These are phyloP conservation scores for Cephus cinctus DNA, from an alignment of 1,140 invertebrate species.

Conservation along the genomic window DNA sequence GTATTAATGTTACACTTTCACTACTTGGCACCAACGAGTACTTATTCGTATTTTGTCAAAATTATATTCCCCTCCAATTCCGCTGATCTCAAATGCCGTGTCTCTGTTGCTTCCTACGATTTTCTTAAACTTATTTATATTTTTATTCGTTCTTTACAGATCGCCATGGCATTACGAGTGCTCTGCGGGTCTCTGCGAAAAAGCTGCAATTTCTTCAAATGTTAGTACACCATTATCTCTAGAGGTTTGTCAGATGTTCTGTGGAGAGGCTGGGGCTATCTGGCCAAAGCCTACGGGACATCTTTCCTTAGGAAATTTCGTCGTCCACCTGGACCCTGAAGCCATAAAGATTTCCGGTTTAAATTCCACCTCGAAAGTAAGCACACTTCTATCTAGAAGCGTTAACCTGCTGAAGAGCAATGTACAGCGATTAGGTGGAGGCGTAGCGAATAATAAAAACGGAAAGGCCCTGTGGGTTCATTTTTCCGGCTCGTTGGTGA, in stretches of 20 bases:
- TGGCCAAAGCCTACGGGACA: slow-evolving; percentile 74
- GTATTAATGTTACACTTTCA: no score
- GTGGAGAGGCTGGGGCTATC: slow-evolving; percentile 57
- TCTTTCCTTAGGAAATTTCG: slow-evolving; percentile 59
- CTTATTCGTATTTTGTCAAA: no score
- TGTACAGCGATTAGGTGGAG: slow-evolving; percentile 10
- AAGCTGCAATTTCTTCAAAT: slow-evolving; percentile 35
- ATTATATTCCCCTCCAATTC: no score
- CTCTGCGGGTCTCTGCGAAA: slow-evolving; percentile 39
- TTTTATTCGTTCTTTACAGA: slow-evolving; percentile 25
- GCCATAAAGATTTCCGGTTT: slow-evolving; percentile 54
- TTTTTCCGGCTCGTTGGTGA: no score
- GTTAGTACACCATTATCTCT: slow-evolving; percentile 29
- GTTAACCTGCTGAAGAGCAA: slow-evolving; percentile 39
- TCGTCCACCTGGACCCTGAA: slow-evolving; percentile 63
- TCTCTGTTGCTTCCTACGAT: no score
- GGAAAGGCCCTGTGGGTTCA: no score
- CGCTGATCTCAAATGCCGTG: no score
- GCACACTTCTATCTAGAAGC: slow-evolving; percentile 48
- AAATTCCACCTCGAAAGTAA: slow-evolving; percentile 41
- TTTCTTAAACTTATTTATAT: no score
- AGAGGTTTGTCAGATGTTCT: slow-evolving; percentile 46
- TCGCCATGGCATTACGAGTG: slow-evolving; percentile 50
- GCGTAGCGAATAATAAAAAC: slow-evolving; percentile 4
- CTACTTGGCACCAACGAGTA: no score